These are phyloP conservation scores for Tinamus guttatus DNA, from an alignment of 2,113 vertebrate genomes.

Conservation along the genomic window DNA sequence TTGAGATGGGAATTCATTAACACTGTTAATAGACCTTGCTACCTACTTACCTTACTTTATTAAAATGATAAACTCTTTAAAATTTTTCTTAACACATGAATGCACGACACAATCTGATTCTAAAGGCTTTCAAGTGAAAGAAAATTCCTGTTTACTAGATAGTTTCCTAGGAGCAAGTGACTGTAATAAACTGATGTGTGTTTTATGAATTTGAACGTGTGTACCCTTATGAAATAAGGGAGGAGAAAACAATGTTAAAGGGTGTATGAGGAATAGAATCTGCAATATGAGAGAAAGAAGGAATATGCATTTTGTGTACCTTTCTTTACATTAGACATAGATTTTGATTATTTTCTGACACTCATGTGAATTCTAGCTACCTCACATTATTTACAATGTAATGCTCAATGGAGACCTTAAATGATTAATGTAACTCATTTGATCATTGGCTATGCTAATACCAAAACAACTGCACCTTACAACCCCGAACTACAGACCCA, in stretches of 20 bases:
- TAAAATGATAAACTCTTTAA: conserved; percentile 31
- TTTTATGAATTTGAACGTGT: neutral
- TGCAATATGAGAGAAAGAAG: neutral
- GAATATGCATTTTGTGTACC: neutral
- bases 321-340: neutral
- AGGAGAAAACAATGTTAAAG: neutral
- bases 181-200: neutral
- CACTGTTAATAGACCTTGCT: conserved; percentile 38
- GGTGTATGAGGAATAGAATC: neutral
- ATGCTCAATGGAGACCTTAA: neutral
- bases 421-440: neutral
- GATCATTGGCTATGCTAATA: conserved; percentile 8
- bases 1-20: conserved; percentile 41
- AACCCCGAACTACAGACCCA: neutral
- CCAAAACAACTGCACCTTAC: conserved; percentile 44
- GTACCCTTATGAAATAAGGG: neutral
- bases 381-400: neutral
- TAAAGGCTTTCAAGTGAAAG: neutral
- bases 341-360: conserved; percentile 12
- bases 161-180: neutral
- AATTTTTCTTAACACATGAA: neutral
- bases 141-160: neutral
- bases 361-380: neutral
- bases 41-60: neutral
- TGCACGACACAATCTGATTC: neutral